These are phyloP conservation scores for Thalpophila matura DNA, from an alignment of 2,888 invertebrate genomes.

Conservation along the genomic window DNA sequence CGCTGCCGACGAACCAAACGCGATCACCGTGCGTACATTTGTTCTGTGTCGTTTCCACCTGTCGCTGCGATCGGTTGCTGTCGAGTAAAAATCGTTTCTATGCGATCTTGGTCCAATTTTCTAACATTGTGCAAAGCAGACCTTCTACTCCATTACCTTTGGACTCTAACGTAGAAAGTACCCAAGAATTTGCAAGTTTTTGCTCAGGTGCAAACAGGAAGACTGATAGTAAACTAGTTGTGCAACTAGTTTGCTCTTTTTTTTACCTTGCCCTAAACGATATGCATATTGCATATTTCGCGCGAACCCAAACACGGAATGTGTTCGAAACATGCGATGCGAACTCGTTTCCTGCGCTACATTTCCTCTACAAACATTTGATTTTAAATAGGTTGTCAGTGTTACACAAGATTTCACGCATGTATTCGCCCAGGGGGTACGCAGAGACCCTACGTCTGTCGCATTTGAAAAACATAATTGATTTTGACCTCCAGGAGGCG, in stretches of 20 bases:
- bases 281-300: slow-evolving; percentile 29
- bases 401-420: background rate
- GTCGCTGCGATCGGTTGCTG: too few relatives aligned
- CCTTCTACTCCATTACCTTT: background rate
- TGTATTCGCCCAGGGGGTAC: too few relatives aligned
- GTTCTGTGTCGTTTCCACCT: too few relatives aligned
- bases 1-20: too few relatives aligned
- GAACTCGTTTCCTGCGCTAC: slow-evolving; percentile 43
- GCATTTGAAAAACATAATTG: too few relatives aligned
- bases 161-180: slow-evolving; percentile 37
- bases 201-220: slow-evolving; percentile 45
- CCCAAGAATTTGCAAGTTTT: slow-evolving; percentile 43
- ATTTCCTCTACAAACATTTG: slow-evolving; percentile 26
- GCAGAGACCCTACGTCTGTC: too few relatives aligned
- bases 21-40: too few relatives aligned
- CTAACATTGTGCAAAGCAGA: background rate
- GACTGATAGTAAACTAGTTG: slow-evolving; percentile 24
- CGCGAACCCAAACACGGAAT: slow-evolving; percentile 30
- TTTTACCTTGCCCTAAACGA: slow-evolving; percentile 41
- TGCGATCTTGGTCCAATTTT: background rate
- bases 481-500: too few relatives aligned
- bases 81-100: background rate
- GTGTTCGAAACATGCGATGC: slow-evolving; percentile 46
- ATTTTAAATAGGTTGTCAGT: too few relatives aligned
- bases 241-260: too few relatives aligned